A percentile compares a stretch with the other conserved stretches of the same genome.
phyloP scores from a whole-genome alignment of 2,797 vertebrate species.

The Euthynnus affinis region DNA sequence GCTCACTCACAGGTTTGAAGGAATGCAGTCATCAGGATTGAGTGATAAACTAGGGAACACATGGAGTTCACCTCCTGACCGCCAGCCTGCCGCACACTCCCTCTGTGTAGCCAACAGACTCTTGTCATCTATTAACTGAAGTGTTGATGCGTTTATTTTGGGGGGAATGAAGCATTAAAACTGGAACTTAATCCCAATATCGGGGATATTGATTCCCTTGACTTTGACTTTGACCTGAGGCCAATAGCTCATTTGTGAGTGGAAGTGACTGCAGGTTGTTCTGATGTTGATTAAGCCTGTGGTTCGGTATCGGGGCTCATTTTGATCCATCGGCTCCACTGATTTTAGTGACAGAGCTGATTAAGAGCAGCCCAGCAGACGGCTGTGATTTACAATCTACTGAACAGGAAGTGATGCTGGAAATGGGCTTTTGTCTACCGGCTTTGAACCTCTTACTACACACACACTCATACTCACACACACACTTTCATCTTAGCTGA shows the following conservation, averaged over 20 bases:
- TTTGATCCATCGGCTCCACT: conserved; percentile 23
- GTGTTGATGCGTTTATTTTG: neutral
- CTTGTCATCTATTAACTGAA: neutral
- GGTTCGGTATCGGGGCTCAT: neutral
- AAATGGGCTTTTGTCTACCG: neutral
- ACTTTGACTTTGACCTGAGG: neutral
- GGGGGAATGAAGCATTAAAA: neutral
- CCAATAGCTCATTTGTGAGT: conserved; percentile 31
- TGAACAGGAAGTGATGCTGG: neutral
- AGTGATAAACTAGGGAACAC: too few relatives aligned
- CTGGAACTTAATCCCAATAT: neutral
- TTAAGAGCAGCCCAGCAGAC: conserved; percentile 15
- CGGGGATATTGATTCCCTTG: neutral
- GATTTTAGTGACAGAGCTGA: conserved; percentile 43
- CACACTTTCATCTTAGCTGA: neutral
- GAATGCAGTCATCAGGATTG: too few relatives aligned
- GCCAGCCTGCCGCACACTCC: neutral
- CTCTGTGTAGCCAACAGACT: neutral
- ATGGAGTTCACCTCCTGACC: too few relatives aligned
- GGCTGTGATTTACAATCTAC: conserved; percentile 11
- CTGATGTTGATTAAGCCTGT: conserved; percentile 3
- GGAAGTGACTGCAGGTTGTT: conserved; percentile 35
- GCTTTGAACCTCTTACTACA: conserved; percentile 5
- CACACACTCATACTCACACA: conserved; percentile 11
- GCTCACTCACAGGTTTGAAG: too few relatives aligned